Evolutionary conservation across 2,797 vertebrate species (phyloP), one percentile per base, ranked within the genome.

Genomic region (Darevskia mixta): DNA sequence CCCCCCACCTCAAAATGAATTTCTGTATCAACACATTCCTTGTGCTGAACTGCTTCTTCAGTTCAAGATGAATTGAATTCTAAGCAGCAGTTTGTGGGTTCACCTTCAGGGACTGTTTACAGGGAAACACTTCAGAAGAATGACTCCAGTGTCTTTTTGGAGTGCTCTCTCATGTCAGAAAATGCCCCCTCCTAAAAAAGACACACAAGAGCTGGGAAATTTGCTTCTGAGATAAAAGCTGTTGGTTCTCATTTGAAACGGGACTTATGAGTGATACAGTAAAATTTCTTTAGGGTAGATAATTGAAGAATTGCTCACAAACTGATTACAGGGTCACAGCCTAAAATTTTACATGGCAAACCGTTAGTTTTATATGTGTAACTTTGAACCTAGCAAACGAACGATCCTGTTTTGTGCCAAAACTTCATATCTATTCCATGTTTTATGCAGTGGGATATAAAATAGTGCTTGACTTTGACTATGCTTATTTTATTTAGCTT

Each of bases 401-500:
- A 17, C 45, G 88, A 69, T 38, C 35, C 6, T 58, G n/a, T 55
- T 72, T 87, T 25, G 2, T 1, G 1, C 79, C 27, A 64, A 64
- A 27, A 73, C 5, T 29, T 29, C 49, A 79, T 77, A 35, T 0
- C 0, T 35, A 17, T 45, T 9, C 77, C 88, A 15, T 3, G 18
- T n/a, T 82, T 82, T 45, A 64, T 84, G 35, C 4, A n/a, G 49
- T 75, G 45, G 79, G 73, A 84, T 69, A 64, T 43, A 35, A 69
- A 91, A 72, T 84, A 87, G 75, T 81, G 1, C 27, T 78, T 91
- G 91, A 71, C 90, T 91, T 90, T 91, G 90, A 87, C 25, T 35
- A 84, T 71, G 81, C 25, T 71, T 15, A 64, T 73, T 76, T 89
- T 38, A 27, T 20, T 85, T 35, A 85, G 80, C 20, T 20, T 27